phyloP scores from a whole-genome alignment of 2,797 vertebrate species.

The Crocodylus rhombifer region DNA sequence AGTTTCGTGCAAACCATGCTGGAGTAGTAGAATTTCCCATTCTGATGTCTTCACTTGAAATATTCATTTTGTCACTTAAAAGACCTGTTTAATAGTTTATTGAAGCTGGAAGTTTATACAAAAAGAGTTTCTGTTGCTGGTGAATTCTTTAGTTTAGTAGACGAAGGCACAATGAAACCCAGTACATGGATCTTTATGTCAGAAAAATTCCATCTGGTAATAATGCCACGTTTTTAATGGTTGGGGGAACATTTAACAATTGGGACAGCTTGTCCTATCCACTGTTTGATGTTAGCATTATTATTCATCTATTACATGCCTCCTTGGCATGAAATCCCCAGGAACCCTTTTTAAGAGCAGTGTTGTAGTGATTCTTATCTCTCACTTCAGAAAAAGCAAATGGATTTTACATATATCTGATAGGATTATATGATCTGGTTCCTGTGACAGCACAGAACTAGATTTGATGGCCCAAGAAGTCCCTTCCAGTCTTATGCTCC shows the following conservation, averaged over 20 bases:
- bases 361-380: constrained; percentile 28
- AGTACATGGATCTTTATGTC: not conserved
- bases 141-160: not conserved
- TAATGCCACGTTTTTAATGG: constrained; percentile 28
- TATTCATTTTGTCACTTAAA: not conserved
- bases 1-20: not conserved
- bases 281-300: constrained; percentile 15
- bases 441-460: not conserved
- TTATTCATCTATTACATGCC: constrained; percentile 60
- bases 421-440: not conserved
- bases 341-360: not conserved
- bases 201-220: constrained; percentile 11
- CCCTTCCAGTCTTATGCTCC: not conserved
- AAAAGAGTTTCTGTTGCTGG: not conserved
- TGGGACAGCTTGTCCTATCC: constrained; percentile 47
- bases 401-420: constrained; percentile 31
- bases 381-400: constrained; percentile 44
- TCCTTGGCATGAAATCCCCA: not conserved
- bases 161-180: not conserved
- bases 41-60: not conserved
- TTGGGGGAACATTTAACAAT: not conserved
- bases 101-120: not conserved
- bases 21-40: not conserved
- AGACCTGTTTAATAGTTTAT: not conserved
- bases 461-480: not conserved